These are phyloP conservation scores for Lasioglossum pauxillum DNA, from an alignment of 2,888 invertebrate species.

Conservation along the genomic window DNA sequence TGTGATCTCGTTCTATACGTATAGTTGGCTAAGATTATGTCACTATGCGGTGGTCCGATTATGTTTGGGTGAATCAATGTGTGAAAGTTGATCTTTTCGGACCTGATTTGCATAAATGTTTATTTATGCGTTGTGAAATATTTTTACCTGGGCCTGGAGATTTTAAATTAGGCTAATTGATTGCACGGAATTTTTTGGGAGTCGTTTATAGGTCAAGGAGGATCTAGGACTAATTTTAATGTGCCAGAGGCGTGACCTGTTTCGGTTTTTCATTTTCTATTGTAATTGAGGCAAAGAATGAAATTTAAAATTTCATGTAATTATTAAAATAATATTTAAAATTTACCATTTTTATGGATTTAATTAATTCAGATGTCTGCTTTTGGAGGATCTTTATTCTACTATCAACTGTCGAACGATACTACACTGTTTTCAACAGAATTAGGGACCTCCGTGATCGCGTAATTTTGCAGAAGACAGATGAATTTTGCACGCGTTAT, in stretches of 20 bases:
- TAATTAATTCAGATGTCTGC: background rate
- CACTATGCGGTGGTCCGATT: background rate
- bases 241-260: background rate
- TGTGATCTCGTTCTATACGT: background rate
- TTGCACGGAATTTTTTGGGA: background rate
- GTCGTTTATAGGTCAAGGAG: background rate
- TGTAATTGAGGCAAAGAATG: no score
- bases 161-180: background rate
- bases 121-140: background rate
- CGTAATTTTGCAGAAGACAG: background rate
- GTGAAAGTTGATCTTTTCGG: background rate
- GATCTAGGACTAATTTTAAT: background rate
- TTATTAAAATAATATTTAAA: background rate
- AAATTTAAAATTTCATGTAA: background rate
- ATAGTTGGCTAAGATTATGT: background rate
- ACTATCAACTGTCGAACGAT: background rate
- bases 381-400: background rate
- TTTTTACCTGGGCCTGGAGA: background rate
- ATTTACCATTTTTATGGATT: background rate
- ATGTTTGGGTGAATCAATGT: background rate
- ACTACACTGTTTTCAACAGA: background rate
- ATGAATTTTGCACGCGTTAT: background rate
- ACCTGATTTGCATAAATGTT: background rate
- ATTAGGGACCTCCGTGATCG: background rate
- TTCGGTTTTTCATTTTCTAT: background rate